phyloP scores from a whole-genome alignment of 2,797 vertebrate species.

The Amblyraja radiata region DNA sequence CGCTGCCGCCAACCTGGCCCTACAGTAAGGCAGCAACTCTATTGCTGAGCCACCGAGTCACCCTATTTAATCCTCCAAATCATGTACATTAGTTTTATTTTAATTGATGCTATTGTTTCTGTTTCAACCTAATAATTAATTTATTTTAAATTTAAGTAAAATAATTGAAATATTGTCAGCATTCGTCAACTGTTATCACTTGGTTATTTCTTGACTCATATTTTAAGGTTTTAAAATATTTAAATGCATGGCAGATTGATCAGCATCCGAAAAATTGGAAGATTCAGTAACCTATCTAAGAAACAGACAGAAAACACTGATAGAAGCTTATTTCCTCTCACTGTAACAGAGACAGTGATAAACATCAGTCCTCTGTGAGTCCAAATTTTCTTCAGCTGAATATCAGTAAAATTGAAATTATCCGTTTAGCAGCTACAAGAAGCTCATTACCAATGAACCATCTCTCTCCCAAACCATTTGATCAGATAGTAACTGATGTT shows the following conservation, averaged over 20 bases:
- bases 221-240: background rate
- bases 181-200: background rate
- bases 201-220: background rate
- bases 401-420: background rate
- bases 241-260: background rate
- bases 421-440: background rate
- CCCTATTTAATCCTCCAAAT: background rate
- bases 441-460: background rate
- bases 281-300: background rate
- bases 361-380: background rate
- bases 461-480: background rate
- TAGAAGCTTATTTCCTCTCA: background rate
- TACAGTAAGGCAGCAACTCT: too few species aligned
- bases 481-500: background rate
- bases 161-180: background rate
- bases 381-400: background rate
- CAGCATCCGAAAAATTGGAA: background rate
- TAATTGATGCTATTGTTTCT: background rate
- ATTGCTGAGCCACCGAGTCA: too few species aligned
- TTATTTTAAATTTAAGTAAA: background rate
- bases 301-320: background rate
- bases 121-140: background rate
- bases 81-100: background rate
- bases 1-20: too few species aligned
- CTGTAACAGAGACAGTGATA: background rate